These are phyloP conservation scores for Drosophila nikananu DNA, from an alignment of 1,140 invertebrate species.

Conservation along the genomic window DNA sequence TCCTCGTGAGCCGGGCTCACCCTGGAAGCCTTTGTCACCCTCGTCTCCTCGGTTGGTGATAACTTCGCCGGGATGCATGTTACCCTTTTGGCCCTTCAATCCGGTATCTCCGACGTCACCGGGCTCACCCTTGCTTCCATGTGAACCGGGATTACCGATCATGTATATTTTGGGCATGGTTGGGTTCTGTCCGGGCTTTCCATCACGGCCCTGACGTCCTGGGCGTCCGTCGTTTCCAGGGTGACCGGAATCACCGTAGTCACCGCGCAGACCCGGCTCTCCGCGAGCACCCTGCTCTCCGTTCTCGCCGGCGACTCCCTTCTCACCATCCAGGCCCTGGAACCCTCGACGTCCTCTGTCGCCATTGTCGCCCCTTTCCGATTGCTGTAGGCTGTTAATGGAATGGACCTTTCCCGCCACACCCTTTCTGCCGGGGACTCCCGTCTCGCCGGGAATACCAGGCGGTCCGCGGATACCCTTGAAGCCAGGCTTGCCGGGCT, in stretches of 20 bases:
- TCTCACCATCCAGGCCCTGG: constrained; percentile 85
- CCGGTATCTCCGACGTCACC: constrained; percentile 86
- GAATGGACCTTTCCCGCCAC: constrained; percentile 60
- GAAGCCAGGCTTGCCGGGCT: constrained; percentile 84
- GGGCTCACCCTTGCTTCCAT: constrained; percentile 85
- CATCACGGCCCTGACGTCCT: constrained; percentile 86
- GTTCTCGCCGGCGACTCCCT: constrained; percentile 70
- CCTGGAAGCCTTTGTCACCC: constrained; percentile 62
- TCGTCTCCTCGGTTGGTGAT: constrained; percentile 64
- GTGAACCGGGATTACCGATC: constrained; percentile 85
- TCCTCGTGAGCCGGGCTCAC: constrained; percentile 73
- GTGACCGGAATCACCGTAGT: constrained; percentile 85
- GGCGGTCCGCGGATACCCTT: constrained; percentile 84
- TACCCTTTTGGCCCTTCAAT: constrained; percentile 87
- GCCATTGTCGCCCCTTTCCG: constrained; percentile 71
- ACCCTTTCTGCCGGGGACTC: constrained; percentile 58
- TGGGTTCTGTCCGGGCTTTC: constrained; percentile 84
- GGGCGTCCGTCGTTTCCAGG: constrained; percentile 85
- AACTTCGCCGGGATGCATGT: constrained; percentile 84
- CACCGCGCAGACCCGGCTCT: constrained; percentile 85
- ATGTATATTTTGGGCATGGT: constrained; percentile 84
- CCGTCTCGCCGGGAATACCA: constrained; percentile 74
- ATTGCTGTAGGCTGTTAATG: constrained; percentile 5
- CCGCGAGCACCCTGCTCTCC: constrained; percentile 85
- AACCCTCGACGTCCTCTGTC: constrained; percentile 85